Percentiles rank a stretch among this genome's conserved stretches.
Evolutionary conservation across 2,113 vertebrate genomes (phyloP).

Genomic region (Microcebus jonahi): DNA sequence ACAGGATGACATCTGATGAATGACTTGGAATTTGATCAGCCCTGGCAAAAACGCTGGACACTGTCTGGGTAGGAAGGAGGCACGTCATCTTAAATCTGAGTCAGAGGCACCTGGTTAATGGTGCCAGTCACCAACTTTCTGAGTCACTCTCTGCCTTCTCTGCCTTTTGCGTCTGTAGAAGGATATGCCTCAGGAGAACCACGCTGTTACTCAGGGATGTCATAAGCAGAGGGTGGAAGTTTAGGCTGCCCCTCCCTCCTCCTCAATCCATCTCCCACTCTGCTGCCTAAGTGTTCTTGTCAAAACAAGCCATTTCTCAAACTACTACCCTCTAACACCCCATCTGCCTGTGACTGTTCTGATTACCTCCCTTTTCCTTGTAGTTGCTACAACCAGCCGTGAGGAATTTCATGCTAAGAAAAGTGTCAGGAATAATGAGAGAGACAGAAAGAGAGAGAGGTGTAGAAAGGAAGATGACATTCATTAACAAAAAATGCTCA

Average conservation of each 20-base stretch:
- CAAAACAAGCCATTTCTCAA: conserved; percentile 22
- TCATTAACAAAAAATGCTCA: neutral
- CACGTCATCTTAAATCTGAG: neutral
- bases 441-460: neutral
- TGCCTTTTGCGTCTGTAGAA: neutral
- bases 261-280: neutral
- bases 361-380: neutral
- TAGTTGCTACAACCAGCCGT: neutral
- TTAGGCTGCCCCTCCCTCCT: neutral
- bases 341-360: neutral
- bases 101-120: neutral
- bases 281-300: neutral
- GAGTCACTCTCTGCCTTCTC: neutral
- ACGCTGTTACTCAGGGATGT: neutral
- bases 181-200: neutral
- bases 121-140: neutral
- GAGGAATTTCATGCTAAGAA: neutral
- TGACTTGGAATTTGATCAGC: neutral
- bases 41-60: neutral
- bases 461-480: neutral
- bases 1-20: neutral
- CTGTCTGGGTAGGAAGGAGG: neutral
- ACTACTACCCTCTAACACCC: neutral
- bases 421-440: neutral
- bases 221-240: neutral